Conservation (phyloP, 2,888 invertebrate genomes). For the Catonia carolina region DNA sequence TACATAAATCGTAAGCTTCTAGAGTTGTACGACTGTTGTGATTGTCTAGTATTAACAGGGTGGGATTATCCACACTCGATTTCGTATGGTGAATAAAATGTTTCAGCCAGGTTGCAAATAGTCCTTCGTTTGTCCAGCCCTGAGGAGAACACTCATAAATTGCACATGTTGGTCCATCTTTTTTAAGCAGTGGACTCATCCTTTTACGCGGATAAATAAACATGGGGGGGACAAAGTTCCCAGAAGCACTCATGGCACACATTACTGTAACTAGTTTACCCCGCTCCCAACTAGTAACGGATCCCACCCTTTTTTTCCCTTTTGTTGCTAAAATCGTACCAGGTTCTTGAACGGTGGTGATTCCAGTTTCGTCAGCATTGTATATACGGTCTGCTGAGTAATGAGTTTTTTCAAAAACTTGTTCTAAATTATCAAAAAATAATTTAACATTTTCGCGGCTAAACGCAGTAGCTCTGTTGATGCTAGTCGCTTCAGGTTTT, state of each 20-base stretch:
- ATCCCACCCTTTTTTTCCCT: background rate
- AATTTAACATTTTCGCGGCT: background rate
- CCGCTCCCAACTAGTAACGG: conserved; percentile 6
- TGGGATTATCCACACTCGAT: conserved; percentile 36
- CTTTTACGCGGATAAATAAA: conserved; percentile 38
- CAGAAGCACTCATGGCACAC: background rate
- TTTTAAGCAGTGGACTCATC: conserved; percentile 37
- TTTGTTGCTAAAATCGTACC: background rate
- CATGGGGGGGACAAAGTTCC: background rate
- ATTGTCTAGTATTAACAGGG: no score
- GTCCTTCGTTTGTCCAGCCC: conserved; percentile 1
- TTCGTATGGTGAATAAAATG: conserved; percentile 37
- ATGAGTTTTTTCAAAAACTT: background rate
- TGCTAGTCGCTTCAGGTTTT: conserved; percentile 10
- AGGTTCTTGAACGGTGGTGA: background rate
- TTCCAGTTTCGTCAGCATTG: background rate
- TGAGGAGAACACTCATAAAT: conserved; percentile 1
- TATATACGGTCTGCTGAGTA: background rate
- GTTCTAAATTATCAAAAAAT: background rate
- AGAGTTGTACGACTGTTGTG: conserved; percentile 35
- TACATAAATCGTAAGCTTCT: no score
- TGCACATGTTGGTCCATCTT: conserved; percentile 2
- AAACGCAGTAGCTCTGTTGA: background rate
- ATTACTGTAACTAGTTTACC: background rate
- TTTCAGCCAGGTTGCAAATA: conserved; percentile 32